Base-by-base conservation (phyloP, 1,140 invertebrate species). In the Dryas iulia region DNA sequence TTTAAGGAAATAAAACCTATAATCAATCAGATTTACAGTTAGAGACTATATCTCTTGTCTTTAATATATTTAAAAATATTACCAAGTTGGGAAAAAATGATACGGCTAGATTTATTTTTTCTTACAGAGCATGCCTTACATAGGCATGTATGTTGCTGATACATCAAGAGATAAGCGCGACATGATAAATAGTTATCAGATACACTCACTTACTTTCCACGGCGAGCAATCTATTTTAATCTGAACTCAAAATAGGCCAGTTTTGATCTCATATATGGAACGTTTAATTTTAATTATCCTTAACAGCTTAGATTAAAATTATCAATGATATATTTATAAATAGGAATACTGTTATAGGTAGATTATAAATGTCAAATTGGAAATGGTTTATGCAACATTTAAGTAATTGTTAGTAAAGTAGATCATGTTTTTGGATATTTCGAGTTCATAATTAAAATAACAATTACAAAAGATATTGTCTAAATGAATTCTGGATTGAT, bases 181-280 rank as follows among this genome's bases (percentile, higher is more conserved):
- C 66, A 66, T 69, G 69, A 74, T 72, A 71, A 72, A 72, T 74
- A 62, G 59, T 72, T 69, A 67, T 71, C 69, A 59, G 72, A 70
- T 71, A 57, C 59, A 69, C 58, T 69, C 65, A 58, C 65, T 74
- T 69, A 71, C 65, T 71, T 74, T 66, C 57, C 53, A 62, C 57
- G 58, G 59, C 54, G 56, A 31, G 52, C 61, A 56, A 74, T 74
- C 69, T 74, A 71, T 75, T 75, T 75, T 60, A 69, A 66, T 72
- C 28, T 59, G 35, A 59, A 39, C 35, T 69, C n/a, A 39, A 56
- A 69, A 47, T 56, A 65, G 61, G 54, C 53, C 56, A 65, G 61
- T 59, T 60, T 23, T 69, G 23, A 59, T 39, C 21, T 65, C 0
- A 54, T 62, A 26, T 62, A 69, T 65, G 68, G 62, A 39, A 61